Percentiles rank a stretch among this genome's conserved stretches.
Conservation (phyloP, 35 echinoderm and acorn worm species). For the Acanthaster planci region DNA sequence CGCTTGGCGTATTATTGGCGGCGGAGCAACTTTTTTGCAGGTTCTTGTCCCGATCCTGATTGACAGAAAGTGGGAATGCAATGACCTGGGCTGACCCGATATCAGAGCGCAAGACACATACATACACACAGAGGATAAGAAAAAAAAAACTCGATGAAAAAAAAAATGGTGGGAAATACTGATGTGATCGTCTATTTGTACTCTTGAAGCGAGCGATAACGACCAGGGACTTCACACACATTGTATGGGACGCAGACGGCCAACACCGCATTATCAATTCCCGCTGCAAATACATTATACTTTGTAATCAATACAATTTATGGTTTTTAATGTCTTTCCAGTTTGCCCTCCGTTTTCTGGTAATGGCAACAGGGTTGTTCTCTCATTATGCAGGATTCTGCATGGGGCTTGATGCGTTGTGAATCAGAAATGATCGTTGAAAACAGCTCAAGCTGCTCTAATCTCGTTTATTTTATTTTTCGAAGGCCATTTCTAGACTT, state of each 20-base stretch:
- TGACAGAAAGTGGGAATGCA: slow-evolving; percentile 29
- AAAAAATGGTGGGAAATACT: slow-evolving; percentile 4
- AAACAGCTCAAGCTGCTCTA: too few relatives aligned
- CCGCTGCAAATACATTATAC: slow-evolving; percentile 8
- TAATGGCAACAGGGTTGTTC: too few relatives aligned
- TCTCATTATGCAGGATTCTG: too few relatives aligned
- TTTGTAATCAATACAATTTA: not conserved
- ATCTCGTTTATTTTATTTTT: too few relatives aligned
- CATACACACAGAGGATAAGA: not conserved
- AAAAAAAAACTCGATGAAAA: not conserved
- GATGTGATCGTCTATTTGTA: not conserved
- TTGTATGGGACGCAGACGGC: not conserved
- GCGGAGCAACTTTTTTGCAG: not conserved
- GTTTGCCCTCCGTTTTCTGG: too few relatives aligned
- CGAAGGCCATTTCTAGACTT: too few relatives aligned
- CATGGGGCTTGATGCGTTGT: too few relatives aligned
- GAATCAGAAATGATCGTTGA: too few relatives aligned
- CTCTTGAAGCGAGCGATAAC: not conserved
- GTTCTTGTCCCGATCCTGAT: slow-evolving; percentile 8
- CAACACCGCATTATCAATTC: not conserved
- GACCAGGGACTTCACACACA: not conserved
- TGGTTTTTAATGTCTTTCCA: not conserved
- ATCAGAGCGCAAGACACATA: not conserved
- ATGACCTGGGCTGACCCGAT: slow-evolving; percentile 11
- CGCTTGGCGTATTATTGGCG: slow-evolving; percentile 26